Percentiles rank a stretch among this genome's conserved stretches.
phyloP scores from a whole-genome alignment of 2,888 invertebrate species.

The Mythimna lalbum region DNA sequence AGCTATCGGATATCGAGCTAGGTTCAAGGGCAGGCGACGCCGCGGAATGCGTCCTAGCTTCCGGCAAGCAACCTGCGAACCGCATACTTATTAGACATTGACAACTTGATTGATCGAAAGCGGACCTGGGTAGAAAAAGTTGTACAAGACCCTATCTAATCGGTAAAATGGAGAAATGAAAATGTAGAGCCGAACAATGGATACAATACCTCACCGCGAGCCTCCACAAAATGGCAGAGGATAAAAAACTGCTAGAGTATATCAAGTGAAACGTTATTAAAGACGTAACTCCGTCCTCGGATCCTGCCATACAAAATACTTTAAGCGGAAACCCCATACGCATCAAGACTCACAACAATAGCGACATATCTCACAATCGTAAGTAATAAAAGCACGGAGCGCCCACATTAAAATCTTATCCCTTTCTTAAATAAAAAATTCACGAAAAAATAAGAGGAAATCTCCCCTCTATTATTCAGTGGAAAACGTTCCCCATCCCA shows the following conservation, averaged over 20 bases:
- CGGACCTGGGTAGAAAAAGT: not conserved
- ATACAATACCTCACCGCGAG: conserved; percentile 59
- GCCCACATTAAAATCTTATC: conserved; percentile 91
- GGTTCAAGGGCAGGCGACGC: conserved; percentile 83
- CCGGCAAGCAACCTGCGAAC: conserved; percentile 73
- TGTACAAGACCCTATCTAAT: conserved; percentile 11
- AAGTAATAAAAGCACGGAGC: conserved; percentile 88
- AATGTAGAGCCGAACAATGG: conserved; percentile 37
- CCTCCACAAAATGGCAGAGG: conserved; percentile 65
- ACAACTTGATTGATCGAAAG: conserved; percentile 58
- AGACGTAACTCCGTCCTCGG: conserved; percentile 73
- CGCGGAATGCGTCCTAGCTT: conserved; percentile 85
- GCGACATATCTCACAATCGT: conserved; percentile 86
- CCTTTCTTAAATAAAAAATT: conserved; percentile 91
- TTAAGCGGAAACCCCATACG: conserved; percentile 89
- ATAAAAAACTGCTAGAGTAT: conserved; percentile 65
- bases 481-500: conserved; percentile 75
- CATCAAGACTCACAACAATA: conserved; percentile 86
- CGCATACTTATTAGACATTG: conserved; percentile 75
- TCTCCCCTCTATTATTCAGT: conserved; percentile 88
- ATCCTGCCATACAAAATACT: conserved; percentile 85
- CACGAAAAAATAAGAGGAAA: conserved; percentile 89
- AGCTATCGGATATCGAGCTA: conserved; percentile 72
- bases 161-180: conserved; percentile 13
- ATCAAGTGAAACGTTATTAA: conserved; percentile 85